Conservation (phyloP, 2,797 vertebrate species). For the Phoeniculus purpureus region DNA sequence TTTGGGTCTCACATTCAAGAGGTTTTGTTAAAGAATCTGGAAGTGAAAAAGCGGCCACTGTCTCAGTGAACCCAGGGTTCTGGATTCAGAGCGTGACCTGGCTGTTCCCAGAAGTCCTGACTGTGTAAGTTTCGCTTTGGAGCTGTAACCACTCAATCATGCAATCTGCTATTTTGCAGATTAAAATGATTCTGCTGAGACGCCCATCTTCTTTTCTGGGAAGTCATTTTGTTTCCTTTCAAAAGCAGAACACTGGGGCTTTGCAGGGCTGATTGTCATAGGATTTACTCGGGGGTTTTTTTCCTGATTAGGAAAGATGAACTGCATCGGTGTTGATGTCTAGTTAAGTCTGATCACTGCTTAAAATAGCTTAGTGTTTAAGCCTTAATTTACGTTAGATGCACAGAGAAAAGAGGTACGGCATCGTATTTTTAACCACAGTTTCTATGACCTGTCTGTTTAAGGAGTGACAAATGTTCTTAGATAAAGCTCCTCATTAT, state of each 20-base stretch:
- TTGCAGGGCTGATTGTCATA: not conserved
- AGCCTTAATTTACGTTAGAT: not conserved
- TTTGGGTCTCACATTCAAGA: not conserved
- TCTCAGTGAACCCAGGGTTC: not conserved
- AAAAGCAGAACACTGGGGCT: not conserved
- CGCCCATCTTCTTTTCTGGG: not conserved
- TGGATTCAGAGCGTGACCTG: not conserved
- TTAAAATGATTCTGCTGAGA: not conserved
- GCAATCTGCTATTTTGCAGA: not conserved
- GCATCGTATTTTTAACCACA: not conserved
- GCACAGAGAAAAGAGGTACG: not conserved
- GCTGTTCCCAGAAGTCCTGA: not conserved
- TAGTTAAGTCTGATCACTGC: not conserved
- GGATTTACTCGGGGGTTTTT: not conserved
- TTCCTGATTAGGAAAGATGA: not conserved
- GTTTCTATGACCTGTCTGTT: not conserved
- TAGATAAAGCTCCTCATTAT: not conserved
- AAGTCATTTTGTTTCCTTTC: slow-evolving; percentile 1
- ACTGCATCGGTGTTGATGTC: not conserved
- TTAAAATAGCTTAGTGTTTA: not conserved
- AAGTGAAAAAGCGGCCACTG: not conserved
- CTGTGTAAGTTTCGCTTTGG: not conserved
- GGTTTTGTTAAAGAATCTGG: not conserved
- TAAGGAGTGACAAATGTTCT: not conserved
- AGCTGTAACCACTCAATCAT: not conserved